Evolutionary conservation across 1,140 invertebrate species (phyloP).

Genomic region (Pseudomyrmex flavicornis): DNA sequence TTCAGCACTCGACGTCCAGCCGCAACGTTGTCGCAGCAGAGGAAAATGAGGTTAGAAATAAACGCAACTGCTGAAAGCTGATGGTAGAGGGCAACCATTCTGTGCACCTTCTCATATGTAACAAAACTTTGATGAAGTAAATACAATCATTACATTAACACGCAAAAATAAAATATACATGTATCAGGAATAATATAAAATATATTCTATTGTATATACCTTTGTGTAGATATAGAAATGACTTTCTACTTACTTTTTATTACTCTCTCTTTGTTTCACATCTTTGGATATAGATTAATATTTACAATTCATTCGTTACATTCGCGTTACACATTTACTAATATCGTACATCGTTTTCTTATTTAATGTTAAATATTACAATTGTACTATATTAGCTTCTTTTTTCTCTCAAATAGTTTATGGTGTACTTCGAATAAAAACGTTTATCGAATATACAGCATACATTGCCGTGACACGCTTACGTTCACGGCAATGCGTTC

Average conservation of each 20-base stretch:
- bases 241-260: neutral
- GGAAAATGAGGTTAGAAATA: no score
- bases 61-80: no score
- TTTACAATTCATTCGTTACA: conserved; percentile 9
- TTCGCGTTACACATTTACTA: conserved; percentile 7
- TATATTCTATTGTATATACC: neutral
- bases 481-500: neutral
- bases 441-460: neutral
- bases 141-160: no score
- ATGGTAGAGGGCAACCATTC: no score
- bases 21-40: neutral
- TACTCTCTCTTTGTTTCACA: conserved; percentile 23
- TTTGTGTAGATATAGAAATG: neutral
- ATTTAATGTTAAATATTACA: no score
- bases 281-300: conserved; percentile 5
- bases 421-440: neutral
- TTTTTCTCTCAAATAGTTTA: conserved; percentile 7
- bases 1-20: neutral
- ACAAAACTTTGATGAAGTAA: no score
- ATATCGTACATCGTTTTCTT: neutral
- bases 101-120: no score
- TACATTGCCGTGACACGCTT: conserved; percentile 4
- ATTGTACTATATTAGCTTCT: neutral
- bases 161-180: neutral
- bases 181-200: neutral